A percentile compares a stretch with the other conserved stretches of the same genome.
These are phyloP conservation scores for Drosophila crucigera DNA, from an alignment of 2,888 invertebrate genomes.

Conservation along the genomic window DNA sequence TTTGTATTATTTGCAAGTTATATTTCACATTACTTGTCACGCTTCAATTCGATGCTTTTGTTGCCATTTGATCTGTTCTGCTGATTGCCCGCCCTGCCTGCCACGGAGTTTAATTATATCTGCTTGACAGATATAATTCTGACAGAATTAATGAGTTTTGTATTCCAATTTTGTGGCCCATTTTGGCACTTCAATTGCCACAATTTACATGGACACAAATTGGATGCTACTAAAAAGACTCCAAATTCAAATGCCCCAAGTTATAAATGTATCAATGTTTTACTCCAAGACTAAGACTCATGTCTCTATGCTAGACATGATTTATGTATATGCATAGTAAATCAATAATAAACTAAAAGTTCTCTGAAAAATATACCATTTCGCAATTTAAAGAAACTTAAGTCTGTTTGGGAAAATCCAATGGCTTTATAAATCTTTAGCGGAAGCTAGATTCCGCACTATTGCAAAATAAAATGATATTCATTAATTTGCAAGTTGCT, in stretches of 20 bases:
- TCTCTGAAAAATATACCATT: neutral
- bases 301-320: neutral
- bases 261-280: neutral
- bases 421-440: neutral
- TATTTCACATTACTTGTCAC: slow-evolving; percentile 45
- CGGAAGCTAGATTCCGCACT: neutral
- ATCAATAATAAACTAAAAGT: neutral
- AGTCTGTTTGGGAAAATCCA: neutral
- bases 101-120: slow-evolving; percentile 26
- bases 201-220: neutral
- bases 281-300: neutral
- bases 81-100: slow-evolving; percentile 10
- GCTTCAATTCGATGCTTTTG: slow-evolving; percentile 64
- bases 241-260: neutral
- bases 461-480: neutral
- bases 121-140: slow-evolving; percentile 14
- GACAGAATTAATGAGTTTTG: slow-evolving; percentile 33
- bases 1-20: neutral
- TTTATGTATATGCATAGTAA: neutral
- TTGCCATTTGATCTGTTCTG: slow-evolving; percentile 34
- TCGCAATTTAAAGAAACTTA: neutral
- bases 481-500: neutral
- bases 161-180: slow-evolving; percentile 28
- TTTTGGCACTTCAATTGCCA: slow-evolving; percentile 19
- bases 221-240: neutral